Evolutionary conservation across 2,113 vertebrate genomes (phyloP).

Genomic region (Cercopithecus mona): DNA sequence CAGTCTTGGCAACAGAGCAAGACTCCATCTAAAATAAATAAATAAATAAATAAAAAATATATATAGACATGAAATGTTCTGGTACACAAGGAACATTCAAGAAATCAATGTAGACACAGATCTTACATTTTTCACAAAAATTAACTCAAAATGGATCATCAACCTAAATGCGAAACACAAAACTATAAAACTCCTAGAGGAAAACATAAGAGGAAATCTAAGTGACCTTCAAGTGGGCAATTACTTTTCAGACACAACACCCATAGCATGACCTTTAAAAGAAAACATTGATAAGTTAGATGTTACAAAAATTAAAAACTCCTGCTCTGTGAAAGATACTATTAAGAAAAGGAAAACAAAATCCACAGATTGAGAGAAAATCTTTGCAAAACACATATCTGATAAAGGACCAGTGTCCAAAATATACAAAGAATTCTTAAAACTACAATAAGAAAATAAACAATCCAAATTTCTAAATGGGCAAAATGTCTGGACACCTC

Average conservation of each 20-base stretch:
- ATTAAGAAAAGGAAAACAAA: conserved; percentile 3
- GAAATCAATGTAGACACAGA: not conserved
- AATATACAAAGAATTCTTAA: not conserved
- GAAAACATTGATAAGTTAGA: not conserved
- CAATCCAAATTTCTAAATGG: not conserved
- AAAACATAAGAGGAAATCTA: not conserved
- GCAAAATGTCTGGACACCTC: not conserved
- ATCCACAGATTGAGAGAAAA: not conserved
- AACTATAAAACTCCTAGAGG: conserved; percentile 20
- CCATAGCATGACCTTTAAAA: not conserved
- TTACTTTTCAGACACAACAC: not conserved
- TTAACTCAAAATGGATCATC: not conserved
- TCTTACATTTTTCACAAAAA: not conserved
- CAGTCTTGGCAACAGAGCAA: too few relatives aligned
- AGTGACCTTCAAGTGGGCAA: not conserved
- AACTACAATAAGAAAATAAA: not conserved
- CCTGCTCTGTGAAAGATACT: not conserved
- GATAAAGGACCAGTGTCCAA: not conserved
- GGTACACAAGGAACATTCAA: not conserved
- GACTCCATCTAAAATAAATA: too few relatives aligned
- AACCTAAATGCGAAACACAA: not conserved
- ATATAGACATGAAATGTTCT: not conserved
- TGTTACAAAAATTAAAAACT: conserved; percentile 2
- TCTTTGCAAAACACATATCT: not conserved
- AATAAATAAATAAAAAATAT: too few relatives aligned